A percentile compares a stretch with the other conserved stretches of the same genome.
These are phyloP conservation scores for Coptodon rendalli DNA, from an alignment of 2,113 vertebrate genomes.

Conservation along the genomic window DNA sequence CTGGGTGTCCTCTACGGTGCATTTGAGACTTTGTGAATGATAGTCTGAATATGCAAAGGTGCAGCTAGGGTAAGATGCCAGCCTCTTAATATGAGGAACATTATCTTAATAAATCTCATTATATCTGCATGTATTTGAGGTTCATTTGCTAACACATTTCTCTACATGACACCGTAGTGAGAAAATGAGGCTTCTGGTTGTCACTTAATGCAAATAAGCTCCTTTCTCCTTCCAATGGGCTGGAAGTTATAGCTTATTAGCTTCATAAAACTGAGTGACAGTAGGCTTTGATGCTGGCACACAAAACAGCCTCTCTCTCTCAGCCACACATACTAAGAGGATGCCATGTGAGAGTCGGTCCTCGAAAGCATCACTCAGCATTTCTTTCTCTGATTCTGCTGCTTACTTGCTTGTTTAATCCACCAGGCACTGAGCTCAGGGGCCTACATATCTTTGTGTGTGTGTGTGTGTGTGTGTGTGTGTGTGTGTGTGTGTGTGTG, in stretches of 20 bases:
- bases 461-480: background rate
- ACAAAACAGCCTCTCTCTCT: background rate
- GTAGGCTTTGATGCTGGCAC: slow-evolving; percentile 1
- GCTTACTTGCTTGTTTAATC: slow-evolving; percentile 42
- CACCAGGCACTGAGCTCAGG: slow-evolving; percentile 32
- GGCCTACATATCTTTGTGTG: background rate
- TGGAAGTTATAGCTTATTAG: slow-evolving; percentile 25
- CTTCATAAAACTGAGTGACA: slow-evolving; percentile 41
- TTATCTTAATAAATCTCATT: background rate
- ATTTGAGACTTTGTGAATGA: background rate
- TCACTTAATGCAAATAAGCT: slow-evolving; percentile 20
- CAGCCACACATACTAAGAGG: slow-evolving; percentile 1
- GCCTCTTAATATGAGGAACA: background rate
- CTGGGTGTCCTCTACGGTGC: background rate
- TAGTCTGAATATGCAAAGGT: background rate
- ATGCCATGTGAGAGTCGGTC: slow-evolving; percentile 1
- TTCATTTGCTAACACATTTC: background rate
- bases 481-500: background rate
- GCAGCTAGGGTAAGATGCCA: background rate
- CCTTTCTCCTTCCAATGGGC: background rate
- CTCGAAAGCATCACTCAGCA: slow-evolving; percentile 44
- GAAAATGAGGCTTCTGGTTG: slow-evolving; percentile 1
- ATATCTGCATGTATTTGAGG: background rate
- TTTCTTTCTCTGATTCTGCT: slow-evolving; percentile 25
- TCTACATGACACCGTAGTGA: background rate